phyloP scores from a whole-genome alignment of 2,888 invertebrate species.

The Zaprionus bogoriensis region DNA sequence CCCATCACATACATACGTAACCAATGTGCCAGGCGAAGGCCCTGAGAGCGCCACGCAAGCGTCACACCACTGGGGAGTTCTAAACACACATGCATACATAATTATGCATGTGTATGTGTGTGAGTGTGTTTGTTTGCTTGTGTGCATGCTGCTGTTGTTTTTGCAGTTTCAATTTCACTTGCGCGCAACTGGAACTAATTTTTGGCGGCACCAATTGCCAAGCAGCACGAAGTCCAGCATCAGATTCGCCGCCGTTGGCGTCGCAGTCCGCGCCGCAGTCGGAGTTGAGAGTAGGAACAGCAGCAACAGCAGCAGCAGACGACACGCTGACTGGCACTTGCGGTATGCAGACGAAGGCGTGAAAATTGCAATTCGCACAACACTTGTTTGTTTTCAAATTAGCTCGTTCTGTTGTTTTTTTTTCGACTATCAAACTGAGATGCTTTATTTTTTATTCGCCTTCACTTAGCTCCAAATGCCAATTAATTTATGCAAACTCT shows the following conservation, averaged over 20 bases:
- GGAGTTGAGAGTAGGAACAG: not conserved
- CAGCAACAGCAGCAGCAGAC: conserved; percentile 33
- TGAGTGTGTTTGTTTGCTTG: not conserved
- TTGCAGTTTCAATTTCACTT: conserved; percentile 73
- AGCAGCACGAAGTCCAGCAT: conserved; percentile 9
- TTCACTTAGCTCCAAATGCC: not conserved
- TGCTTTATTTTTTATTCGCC: not conserved
- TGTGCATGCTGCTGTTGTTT: conserved; percentile 7
- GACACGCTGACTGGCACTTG: conserved; percentile 63
- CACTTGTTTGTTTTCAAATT: conserved; percentile 18
- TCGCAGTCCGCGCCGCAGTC: not conserved
- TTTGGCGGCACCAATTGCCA: conserved; percentile 60
- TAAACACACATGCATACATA: not conserved
- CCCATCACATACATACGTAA: not conserved
- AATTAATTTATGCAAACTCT: not conserved
- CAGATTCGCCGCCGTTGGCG: conserved; percentile 10
- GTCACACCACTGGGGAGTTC: conserved; percentile 12
- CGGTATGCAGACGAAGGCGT: conserved; percentile 58
- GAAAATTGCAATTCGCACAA: conserved; percentile 59
- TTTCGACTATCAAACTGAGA: not conserved
- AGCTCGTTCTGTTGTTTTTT: not conserved
- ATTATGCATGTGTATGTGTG: not conserved
- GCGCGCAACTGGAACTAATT: conserved; percentile 73
- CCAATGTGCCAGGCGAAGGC: conserved; percentile 11
- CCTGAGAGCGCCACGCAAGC: conserved; percentile 39